Conservation (phyloP, 2,888 invertebrate species). For the Sarcophaga variegata region DNA sequence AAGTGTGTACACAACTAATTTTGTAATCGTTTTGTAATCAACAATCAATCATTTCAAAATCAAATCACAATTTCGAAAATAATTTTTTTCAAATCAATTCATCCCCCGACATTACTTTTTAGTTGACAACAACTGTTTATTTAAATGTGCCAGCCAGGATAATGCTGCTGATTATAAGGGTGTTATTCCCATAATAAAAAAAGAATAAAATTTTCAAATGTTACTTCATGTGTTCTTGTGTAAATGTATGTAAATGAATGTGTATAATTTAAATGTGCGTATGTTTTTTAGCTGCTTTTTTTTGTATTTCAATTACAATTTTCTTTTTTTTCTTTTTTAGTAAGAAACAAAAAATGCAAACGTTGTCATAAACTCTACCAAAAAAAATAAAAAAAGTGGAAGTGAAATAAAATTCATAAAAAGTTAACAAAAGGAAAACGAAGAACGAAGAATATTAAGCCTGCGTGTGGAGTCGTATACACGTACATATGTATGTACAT, state of each 20-base stretch:
- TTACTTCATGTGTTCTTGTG: no score
- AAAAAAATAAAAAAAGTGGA: no score
- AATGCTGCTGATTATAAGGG: slow-evolving; percentile 38
- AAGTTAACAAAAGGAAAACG: slow-evolving; percentile 12
- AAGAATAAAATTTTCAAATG: no score
- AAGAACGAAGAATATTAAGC: slow-evolving; percentile 29
- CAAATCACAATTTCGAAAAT: no score
- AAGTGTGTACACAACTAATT: no score
- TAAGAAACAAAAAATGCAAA: slow-evolving; percentile 12
- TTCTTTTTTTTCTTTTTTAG: slow-evolving; percentile 3
- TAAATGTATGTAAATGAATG: no score
- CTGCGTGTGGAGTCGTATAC: slow-evolving; percentile 64
- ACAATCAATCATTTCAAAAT: no score
- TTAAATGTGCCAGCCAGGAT: background rate
- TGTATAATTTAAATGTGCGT: slow-evolving; percentile 1
- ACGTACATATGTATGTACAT: no score
- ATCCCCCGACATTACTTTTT: no score
- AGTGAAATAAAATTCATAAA: background rate
- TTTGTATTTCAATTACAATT: slow-evolving; percentile 46
- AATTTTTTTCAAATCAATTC: no score
- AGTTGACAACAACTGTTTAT: no score
- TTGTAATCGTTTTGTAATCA: no score
- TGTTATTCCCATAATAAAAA: slow-evolving; percentile 15
- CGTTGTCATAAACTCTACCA: slow-evolving; percentile 41
- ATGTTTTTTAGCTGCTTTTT: slow-evolving; percentile 21